A percentile compares a stretch with the other conserved stretches of the same genome.
Evolutionary conservation across 2,113 vertebrate genomes (phyloP).

Genomic region (Acanthochromis polyacanthus): DNA sequence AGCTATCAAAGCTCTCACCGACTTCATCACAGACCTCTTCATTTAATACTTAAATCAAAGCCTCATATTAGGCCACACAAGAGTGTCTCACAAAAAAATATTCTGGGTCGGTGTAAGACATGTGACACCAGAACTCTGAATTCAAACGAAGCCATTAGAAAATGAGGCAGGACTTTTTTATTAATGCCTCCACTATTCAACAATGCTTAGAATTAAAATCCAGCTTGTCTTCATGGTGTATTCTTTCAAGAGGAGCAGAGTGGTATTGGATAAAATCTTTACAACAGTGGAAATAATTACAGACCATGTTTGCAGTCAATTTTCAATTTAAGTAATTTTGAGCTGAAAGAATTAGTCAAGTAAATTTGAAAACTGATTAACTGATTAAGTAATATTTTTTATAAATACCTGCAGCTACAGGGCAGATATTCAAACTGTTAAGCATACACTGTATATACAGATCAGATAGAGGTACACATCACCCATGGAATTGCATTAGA

Average conservation of each 20-base stretch:
- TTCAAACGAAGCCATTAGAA: slow-evolving; percentile 5
- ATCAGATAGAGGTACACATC: no score
- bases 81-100: slow-evolving; percentile 10
- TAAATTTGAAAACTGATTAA: neutral
- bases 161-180: neutral
- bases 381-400: neutral
- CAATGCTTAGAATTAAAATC: no score
- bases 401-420: neutral
- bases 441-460: no score
- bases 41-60: slow-evolving; percentile 54
- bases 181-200: neutral
- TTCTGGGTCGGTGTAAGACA: neutral
- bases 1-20: slow-evolving; percentile 31
- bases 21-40: slow-evolving; percentile 31
- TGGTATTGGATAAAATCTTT: neutral
- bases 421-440: neutral
- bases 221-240: no score
- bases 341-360: neutral
- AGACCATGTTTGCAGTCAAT: neutral
- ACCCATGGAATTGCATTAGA: no score
- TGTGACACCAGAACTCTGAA: slow-evolving; percentile 5
- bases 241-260: neutral
- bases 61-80: slow-evolving; percentile 13
- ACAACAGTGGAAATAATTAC: neutral
- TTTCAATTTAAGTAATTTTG: neutral